Evolutionary conservation across 2,888 invertebrate species (phyloP), one percentile per base, ranked within the genome.

Genomic region (Sepiola atlantica): DNA sequence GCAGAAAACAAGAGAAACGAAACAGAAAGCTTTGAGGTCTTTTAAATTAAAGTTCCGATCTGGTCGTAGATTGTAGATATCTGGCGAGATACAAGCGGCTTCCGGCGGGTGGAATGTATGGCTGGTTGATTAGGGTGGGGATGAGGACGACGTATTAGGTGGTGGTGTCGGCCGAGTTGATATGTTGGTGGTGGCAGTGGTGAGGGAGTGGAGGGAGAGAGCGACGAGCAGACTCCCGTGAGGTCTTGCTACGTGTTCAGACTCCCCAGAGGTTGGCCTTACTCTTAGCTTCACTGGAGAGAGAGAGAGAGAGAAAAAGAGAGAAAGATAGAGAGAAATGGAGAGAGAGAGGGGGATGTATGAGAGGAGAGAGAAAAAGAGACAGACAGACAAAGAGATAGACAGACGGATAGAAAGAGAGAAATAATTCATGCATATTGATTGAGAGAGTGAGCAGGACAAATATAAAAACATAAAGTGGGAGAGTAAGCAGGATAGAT

Each of bases 11-110:
- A 77, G 77, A 77, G 77, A 18, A 77, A 77, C n/a, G 77, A 18
- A 77, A 77, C n/a, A n/a, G 16, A 77, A 77, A 77, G 77, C 77
- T 77, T 77, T 77, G 77, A 77, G 77, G 77, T 77, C 77, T 77
- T 77, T 77, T 77, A 77, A 77, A 77, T 77, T 77, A 77, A 77
- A 77, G 77, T 77, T 77, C n/a, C 77, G 77, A 77, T 77, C 77
- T 77, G 77, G 77, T 77, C 77, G 77, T 77, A 77, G 77, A 77
- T 77, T 77, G 77, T 77, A 77, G 77, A 77, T 77, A 77, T 77
- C 77, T 77, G 77, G n/a, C 77, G 32, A 77, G 77, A 77, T 77
- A 77, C 77, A 77, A 77, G 77, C 77, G 32, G 77, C 77, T 77
- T n/a, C n/a, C 77, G 77, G 77, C 77, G 32, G 45, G n/a, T 77